Evolutionary conservation across 1,140 invertebrate genomes (phyloP), one percentile per base, ranked within the genome.

Genomic region (Zophobas atratus): DNA sequence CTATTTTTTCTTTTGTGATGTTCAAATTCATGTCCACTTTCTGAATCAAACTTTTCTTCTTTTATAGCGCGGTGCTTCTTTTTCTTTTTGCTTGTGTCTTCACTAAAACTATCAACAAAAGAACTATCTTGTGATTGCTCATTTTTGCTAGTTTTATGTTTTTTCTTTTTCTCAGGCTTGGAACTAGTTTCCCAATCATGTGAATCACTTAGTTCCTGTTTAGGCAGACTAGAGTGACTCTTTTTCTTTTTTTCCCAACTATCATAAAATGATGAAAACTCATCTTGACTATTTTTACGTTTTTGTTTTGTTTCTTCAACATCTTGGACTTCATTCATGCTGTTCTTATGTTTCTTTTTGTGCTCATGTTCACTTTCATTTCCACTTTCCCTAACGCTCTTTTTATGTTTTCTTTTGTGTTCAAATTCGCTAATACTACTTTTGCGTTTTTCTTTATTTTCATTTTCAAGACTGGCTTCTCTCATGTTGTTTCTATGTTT

Each of bases 391-490:
- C 20, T 20, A 20, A 20, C 20, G 20, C 20, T 20, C 20, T 20
- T 20, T 20, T 20, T 20, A 20, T 20, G 20, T 20, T 20, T 20
- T 20, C 43, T 46, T 46, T 46, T 46, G 3, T 4, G 43, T 8
- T 8, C 49, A 51, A 32, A 51, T 6, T 51, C 49, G 33, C 33
- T 51, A 51, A 51, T 6, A 32, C 49, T 51, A 51, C 49, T 51
- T n/a, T 51, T 51, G 33, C 49, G 49, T 51, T 51, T 51, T 32
- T 51, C 33, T 6, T 51, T 51, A 8, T 51, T 51, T 6, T 51
- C 49, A 51, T 51, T n/a, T 51, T 51, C 20, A 20, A 20, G 20
- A 20, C 20, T 20, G 20, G 20, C 20, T 20, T 20, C 20, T 51
- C 3, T 51, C 49, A 1, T 51, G 8, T 51, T 51, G 1, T 20